Percentiles rank a stretch among this genome's conserved stretches.
Conservation (phyloP, 2,888 invertebrate genomes). For the Diaperis boleti region DNA sequence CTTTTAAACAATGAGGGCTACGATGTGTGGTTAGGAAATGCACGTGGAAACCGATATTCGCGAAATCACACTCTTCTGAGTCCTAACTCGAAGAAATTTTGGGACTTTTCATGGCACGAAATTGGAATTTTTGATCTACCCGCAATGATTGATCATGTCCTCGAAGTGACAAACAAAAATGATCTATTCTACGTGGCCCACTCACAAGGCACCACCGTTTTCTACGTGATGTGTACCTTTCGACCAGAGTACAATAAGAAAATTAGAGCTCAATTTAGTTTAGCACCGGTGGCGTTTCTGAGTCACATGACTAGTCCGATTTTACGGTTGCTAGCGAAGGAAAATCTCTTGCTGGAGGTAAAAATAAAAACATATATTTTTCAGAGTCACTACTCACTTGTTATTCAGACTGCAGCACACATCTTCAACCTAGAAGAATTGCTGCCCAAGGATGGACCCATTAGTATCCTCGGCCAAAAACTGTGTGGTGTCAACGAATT, state of each 20-base stretch:
- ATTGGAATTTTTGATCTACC: conserved; percentile 71
- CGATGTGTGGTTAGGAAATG: conserved; percentile 72
- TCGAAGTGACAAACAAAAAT: conserved; percentile 61
- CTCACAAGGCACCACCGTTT: conserved; percentile 72
- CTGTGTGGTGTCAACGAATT: conserved; percentile 24
- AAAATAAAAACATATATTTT: conserved; percentile 16
- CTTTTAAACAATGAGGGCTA: conserved; percentile 58
- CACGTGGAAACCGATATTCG: conserved; percentile 72
- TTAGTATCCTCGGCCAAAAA: conserved; percentile 56
- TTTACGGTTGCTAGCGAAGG: conserved; percentile 49
- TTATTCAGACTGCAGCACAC: too few relatives aligned
- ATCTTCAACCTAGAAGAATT: conserved; percentile 69
- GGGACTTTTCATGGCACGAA: conserved; percentile 68
- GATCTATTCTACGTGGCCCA: conserved; percentile 72
- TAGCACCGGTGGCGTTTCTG: conserved; percentile 73
- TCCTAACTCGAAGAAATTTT: conserved; percentile 35
- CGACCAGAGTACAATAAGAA: conserved; percentile 69
- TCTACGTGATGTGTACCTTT: conserved; percentile 70
- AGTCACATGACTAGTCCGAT: conserved; percentile 53
- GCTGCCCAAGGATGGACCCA: conserved; percentile 70
- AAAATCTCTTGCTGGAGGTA: conserved; percentile 46
- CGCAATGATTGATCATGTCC: conserved; percentile 68
- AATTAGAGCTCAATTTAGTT: conserved; percentile 68
- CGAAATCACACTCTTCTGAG: conserved; percentile 62
- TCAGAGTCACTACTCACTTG: too few relatives aligned